phyloP scores from a whole-genome alignment of 2,888 invertebrate species.

The Macropis europaea region DNA sequence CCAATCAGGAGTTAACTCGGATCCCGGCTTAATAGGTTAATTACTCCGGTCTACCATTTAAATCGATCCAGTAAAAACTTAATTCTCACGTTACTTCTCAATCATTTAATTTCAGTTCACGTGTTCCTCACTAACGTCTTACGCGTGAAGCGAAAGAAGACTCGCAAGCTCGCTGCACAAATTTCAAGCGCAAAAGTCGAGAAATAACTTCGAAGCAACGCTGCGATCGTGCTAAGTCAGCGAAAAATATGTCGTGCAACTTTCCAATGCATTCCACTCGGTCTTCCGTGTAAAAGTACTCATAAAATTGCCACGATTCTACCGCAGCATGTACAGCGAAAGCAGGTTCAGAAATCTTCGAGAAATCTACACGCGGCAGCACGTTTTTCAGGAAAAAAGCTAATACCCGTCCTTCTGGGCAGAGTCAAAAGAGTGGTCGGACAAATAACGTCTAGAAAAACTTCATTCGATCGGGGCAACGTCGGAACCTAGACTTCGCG shows the following conservation, averaged over 20 bases:
- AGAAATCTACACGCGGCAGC: background rate
- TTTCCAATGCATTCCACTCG: background rate
- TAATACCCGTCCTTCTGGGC: background rate
- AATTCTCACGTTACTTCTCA: too few species aligned
- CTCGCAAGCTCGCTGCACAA: background rate
- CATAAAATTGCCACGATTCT: background rate
- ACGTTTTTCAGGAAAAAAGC: background rate
- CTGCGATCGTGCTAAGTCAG: background rate
- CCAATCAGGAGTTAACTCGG: too few species aligned
- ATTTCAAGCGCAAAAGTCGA: background rate
- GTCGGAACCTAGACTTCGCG: too few species aligned
- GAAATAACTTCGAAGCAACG: background rate
- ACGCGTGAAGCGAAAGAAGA: background rate
- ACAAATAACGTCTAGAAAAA: background rate
- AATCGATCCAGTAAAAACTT: too few species aligned
- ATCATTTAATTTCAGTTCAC: too few species aligned
- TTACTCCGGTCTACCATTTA: too few species aligned
- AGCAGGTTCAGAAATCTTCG: background rate
- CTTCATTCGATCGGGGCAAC: background rate
- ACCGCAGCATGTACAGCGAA: background rate
- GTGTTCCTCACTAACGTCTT: too few species aligned
- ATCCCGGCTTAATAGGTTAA: too few species aligned
- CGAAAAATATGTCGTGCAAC: constrained; percentile 6
- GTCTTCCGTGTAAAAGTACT: background rate
- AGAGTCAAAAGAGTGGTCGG: background rate